phyloP scores from a whole-genome alignment of 2,888 invertebrate species.

The Cheiracanthium punctorium region DNA sequence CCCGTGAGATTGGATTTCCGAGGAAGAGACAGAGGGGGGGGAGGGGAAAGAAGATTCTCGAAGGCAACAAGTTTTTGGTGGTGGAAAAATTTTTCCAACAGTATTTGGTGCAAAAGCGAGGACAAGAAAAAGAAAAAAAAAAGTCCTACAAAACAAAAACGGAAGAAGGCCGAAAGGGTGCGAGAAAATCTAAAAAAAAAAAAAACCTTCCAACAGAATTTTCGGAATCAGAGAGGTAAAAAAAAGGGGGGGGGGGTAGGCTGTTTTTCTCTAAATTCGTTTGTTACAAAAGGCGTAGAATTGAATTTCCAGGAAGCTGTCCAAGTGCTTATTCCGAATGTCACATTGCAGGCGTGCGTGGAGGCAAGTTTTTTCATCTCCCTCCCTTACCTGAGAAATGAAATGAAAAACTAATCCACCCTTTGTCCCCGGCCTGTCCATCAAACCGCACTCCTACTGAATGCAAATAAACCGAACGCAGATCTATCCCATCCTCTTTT shows the following conservation, averaged over 20 bases:
- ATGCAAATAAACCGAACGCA: not conserved
- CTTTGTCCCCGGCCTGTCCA: not conserved
- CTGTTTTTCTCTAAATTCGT: not conserved
- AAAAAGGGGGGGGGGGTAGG: not conserved
- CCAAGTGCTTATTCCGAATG: not conserved
- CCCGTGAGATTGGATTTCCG: conserved; percentile 59
- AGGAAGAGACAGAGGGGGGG: conserved; percentile 3
- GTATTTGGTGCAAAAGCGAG: too few relatives aligned
- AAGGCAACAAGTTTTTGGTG: not conserved
- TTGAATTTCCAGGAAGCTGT: conserved; percentile 22
- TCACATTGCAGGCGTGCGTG: conserved; percentile 5
- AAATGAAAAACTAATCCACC: not conserved
- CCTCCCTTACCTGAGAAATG: not conserved
- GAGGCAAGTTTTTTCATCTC: not conserved
- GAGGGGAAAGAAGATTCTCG: not conserved
- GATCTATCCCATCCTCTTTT: not conserved
- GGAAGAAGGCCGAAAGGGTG: conserved; percentile 50
- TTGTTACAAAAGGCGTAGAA: not conserved
- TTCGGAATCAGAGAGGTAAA: conserved; percentile 27
- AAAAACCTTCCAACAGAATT: not conserved
- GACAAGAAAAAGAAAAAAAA: not conserved
- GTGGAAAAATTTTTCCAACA: not conserved
- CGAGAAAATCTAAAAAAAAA: conserved; percentile 46
- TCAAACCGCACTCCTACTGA: not conserved
- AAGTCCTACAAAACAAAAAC: not conserved